A percentile compares a stretch with the other conserved stretches of the same genome.
Conservation (phyloP, 2,113 vertebrate species). For the Scatophagus argus region DNA sequence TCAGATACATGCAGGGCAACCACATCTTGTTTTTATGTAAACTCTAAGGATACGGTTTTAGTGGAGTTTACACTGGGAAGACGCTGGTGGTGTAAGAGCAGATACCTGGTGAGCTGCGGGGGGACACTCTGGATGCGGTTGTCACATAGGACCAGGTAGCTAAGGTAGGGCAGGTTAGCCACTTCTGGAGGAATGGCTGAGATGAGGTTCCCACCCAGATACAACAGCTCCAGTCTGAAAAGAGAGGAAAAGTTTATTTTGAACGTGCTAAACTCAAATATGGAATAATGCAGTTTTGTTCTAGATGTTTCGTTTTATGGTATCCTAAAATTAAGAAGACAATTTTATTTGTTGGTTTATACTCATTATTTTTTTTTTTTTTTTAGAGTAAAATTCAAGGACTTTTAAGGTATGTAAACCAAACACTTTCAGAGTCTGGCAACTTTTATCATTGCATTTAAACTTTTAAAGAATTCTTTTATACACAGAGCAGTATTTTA, state of each 20-base stretch:
- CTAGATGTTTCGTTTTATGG: no score
- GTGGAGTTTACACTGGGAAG: not conserved
- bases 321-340: no score
- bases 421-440: no score
- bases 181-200: slow-evolving; percentile 94
- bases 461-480: no score
- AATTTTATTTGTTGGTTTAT: no score
- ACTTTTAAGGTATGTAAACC: no score
- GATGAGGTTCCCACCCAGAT: slow-evolving; percentile 98
- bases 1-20: not conserved
- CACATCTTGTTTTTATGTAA: not conserved
- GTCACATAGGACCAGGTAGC: slow-evolving; percentile 95
- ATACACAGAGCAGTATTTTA: no score
- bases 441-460: no score
- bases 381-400: no score
- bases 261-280: not conserved
- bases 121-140: slow-evolving; percentile 98
- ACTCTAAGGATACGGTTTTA: not conserved
- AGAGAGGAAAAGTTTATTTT: not conserved
- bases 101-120: slow-evolving; percentile 94
- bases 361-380: no score
- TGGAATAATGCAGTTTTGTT: no score
- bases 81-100: not conserved
- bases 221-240: slow-evolving; percentile 94
- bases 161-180: slow-evolving; percentile 92